Percentiles rank a stretch among this genome's conserved stretches.
Evolutionary conservation across 2,113 vertebrate species (phyloP).

Genomic region (Lamprologus callipterus): DNA sequence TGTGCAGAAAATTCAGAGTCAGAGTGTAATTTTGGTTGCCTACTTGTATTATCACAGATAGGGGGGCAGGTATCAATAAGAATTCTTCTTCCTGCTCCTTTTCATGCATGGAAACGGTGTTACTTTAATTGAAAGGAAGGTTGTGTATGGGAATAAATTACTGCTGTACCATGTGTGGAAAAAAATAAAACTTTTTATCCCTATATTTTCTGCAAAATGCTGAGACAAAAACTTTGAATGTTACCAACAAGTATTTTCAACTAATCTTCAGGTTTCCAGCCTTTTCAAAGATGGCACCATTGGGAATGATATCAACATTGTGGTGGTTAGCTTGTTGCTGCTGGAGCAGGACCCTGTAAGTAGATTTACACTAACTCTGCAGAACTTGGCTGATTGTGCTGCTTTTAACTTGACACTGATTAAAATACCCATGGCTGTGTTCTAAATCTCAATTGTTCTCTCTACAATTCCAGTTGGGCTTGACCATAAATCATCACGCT

Average conservation of each 20-base stretch:
- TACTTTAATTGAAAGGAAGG: too few species aligned
- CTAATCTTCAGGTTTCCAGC: conserved; percentile 83
- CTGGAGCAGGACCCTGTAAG: conserved; percentile 96
- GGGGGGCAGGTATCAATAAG: too few species aligned
- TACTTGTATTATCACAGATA: too few species aligned
- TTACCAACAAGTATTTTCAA: not conserved
- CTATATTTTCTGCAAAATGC: not conserved
- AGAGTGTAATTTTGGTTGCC: too few species aligned
- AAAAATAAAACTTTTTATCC: accelerated
- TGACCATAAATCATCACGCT: conserved; percentile 90
- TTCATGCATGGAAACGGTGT: too few species aligned
- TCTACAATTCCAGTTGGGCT: conserved; percentile 73
- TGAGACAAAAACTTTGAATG: not conserved
- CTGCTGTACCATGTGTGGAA: too few species aligned
- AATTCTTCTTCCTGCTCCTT: too few species aligned
- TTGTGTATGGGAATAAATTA: too few species aligned
- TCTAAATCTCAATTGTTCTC: not conserved
- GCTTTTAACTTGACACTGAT: not conserved
- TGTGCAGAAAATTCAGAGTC: too few species aligned
- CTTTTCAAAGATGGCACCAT: conserved; percentile 98
- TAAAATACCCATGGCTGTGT: not conserved
- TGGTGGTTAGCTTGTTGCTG: conserved; percentile 91
- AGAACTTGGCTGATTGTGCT: not conserved
- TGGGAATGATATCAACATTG: conserved; percentile 92
- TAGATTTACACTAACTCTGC: not conserved